Base-by-base conservation (phyloP, 2,888 invertebrate species). In the Globia sparganii region DNA sequence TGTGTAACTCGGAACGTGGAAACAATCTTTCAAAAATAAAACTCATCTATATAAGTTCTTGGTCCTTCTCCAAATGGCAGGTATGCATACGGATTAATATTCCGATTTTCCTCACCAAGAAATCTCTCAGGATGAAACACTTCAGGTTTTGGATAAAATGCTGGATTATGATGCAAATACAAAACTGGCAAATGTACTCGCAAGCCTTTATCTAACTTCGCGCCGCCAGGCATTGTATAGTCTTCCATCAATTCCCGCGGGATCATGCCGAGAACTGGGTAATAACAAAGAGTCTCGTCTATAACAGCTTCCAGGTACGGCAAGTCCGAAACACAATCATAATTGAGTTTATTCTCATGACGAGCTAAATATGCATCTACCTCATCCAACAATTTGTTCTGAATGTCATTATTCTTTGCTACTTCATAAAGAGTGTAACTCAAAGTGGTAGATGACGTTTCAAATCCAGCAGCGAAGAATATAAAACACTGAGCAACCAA, bases 1-100 rank as follows among this genome's bases (percentile, higher is more conserved):
- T 31, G 18, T 6, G 2, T 31, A 46, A 21, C 6, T 21, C n/a
- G 6, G 5, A 77, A 25, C 28, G 46, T 0, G 1, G 9, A 46
- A 40, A 21, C 1, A 6, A 56, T 37, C 3, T 28, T 43, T 53
- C 2, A 58, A 31, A 37, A 31, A 18, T 11, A 28, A 53, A 61
- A 80, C 84, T 79, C 40, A 93, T 94, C 93, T 25, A 94, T 89
- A 71, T 94, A 94, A 71, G 83, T 83, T 72, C 93, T 87, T 0
- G 91, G 91, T 18, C 93, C 93, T 68, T 91, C 92, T n/a, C 94
- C 93, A 74, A 93, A 93, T 1, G 92, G 92, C 25, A 92, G 72
- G 65, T 90, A 93, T 0, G 88, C 91, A 75, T 84, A 92, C 0
- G 90, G 91, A 46, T 86, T 90, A 5, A 92, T 86, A 2, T 89